phyloP scores from a whole-genome alignment of 2,888 invertebrate genomes.

The Platypus cylindrus region DNA sequence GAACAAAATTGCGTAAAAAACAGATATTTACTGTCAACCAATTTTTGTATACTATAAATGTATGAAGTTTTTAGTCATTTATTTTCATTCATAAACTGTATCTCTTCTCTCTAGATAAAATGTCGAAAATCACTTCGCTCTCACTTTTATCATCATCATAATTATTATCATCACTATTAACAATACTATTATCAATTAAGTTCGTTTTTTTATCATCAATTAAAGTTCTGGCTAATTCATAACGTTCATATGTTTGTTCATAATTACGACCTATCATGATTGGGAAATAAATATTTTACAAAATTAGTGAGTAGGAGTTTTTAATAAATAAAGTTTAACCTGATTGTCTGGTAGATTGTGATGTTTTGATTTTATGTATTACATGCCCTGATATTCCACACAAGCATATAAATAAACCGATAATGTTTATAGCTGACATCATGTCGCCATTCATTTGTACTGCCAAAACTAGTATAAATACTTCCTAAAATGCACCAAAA shows the following conservation, averaged over 20 bases:
- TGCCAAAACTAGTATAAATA: constrained; percentile 80
- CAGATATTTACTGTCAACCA: no score
- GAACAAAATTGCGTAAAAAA: no score
- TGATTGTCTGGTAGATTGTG: constrained; percentile 9
- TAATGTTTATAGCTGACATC: constrained; percentile 66
- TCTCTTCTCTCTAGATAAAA: constrained; percentile 34
- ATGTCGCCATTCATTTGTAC: constrained; percentile 77
- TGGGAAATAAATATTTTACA: background rate
- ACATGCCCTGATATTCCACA: constrained; percentile 80
- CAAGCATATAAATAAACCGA: constrained; percentile 78
- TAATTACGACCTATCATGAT: constrained; percentile 22
- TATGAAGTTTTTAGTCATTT: background rate
- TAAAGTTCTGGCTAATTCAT: constrained; percentile 29
- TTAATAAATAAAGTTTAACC: no score
- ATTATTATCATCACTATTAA: no score
- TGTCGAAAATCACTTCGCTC: constrained; percentile 39
- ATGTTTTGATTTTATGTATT: constrained; percentile 46
- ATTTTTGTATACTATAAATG: no score
- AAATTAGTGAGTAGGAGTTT: no score
- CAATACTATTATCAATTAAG: constrained; percentile 18
- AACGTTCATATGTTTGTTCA: constrained; percentile 20
- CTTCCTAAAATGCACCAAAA: constrained; percentile 69
- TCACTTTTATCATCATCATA: constrained; percentile 37
- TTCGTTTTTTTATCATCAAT: constrained; percentile 22
- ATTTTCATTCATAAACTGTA: constrained; percentile 17